Conservation (phyloP, 1,140 invertebrate species). For the Glossosoma conforme region DNA sequence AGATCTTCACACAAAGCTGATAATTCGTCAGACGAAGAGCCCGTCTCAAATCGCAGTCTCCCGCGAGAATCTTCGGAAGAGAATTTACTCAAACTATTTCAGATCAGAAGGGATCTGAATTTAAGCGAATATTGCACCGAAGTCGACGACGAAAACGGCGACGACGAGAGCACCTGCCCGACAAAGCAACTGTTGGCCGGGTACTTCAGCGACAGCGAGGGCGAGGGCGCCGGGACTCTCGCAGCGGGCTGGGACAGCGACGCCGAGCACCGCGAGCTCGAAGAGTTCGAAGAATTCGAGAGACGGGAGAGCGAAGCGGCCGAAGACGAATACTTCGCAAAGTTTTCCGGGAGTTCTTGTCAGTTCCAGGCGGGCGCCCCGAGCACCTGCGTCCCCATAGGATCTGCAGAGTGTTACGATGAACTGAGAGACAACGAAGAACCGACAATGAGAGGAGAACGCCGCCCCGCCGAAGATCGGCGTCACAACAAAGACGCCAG, state of each 20-base stretch:
- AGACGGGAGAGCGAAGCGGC: constrained; percentile 22
- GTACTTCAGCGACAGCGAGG: background rate
- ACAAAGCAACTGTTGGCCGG: background rate
- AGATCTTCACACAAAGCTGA: background rate
- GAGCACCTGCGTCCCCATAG: background rate
- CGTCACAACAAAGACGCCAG: constrained; percentile 48
- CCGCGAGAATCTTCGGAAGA: background rate
- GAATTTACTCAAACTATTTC: background rate
- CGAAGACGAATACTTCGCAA: constrained; percentile 22
- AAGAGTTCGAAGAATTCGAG: constrained; percentile 25
- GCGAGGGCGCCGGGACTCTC: background rate
- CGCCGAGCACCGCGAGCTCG: constrained; percentile 8
- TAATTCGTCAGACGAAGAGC: background rate
- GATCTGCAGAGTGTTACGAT: constrained; percentile 20
- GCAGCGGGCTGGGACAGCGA: background rate
- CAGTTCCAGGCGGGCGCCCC: constrained; percentile 15
- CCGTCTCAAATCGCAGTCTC: background rate
- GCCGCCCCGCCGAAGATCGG: constrained; percentile 39
- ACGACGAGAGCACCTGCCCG: background rate
- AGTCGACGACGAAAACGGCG: background rate
- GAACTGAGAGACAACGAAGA: constrained; percentile 17
- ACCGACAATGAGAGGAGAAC: constrained; percentile 45
- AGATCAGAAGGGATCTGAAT: constrained; percentile 5
- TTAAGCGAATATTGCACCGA: constrained; percentile 5
- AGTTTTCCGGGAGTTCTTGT: constrained; percentile 18